phyloP scores from a whole-genome alignment of 2,113 vertebrate genomes.

The Megatriorchis doriae region DNA sequence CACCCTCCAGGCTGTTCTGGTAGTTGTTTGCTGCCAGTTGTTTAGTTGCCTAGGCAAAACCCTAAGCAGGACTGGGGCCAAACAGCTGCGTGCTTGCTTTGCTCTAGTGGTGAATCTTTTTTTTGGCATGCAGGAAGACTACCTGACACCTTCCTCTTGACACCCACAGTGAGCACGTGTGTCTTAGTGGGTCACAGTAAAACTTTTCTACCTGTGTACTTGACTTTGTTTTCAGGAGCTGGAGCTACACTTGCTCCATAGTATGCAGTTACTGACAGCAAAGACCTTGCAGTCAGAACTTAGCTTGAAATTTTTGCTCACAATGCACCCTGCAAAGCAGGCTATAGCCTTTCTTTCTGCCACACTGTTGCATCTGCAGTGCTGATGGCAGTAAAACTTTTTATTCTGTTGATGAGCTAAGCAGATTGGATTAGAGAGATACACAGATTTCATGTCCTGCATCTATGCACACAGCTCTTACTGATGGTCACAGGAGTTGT shows the following conservation, averaged over 20 bases:
- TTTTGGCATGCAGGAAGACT: background rate
- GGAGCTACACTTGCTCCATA: background rate
- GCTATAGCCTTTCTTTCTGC: slow-evolving; percentile 17
- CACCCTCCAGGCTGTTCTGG: background rate
- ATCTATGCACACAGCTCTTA: background rate
- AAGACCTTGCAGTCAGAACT: background rate
- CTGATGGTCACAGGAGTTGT: background rate
- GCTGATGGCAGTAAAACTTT: slow-evolving; percentile 55
- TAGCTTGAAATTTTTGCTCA: background rate
- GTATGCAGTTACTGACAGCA: background rate
- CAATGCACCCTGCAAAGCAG: background rate
- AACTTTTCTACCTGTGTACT: background rate
- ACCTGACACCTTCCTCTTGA: background rate
- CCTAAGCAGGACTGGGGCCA: background rate
- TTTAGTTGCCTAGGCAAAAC: background rate
- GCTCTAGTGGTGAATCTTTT: background rate
- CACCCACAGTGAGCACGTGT: background rate
- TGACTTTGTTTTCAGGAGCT: background rate
- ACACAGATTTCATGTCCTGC: background rate
- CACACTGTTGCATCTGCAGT: background rate
- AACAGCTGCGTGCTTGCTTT: background rate
- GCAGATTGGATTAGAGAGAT: background rate
- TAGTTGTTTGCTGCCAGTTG: background rate
- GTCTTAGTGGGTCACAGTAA: background rate
- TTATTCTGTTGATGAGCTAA: slow-evolving; percentile 7